Base-by-base conservation (phyloP, 2,113 vertebrate genomes). In the Myiozetetes cayanensis region DNA sequence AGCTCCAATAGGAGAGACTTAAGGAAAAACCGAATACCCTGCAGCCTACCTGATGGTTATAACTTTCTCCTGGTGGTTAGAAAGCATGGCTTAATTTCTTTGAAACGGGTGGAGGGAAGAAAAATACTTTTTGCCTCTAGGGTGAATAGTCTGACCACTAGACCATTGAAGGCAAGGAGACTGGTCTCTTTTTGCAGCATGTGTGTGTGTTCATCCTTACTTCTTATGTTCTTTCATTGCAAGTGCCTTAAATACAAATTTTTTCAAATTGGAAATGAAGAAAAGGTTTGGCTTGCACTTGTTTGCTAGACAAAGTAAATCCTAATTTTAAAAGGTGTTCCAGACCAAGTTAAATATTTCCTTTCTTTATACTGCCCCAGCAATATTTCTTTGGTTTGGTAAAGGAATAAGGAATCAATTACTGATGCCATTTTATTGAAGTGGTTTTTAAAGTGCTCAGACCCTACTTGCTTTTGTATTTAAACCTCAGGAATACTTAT, bases 51-150 rank as follows among this genome's bases (percentile, higher is more conserved):
- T 95, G 67, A 24, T 41, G 21, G 37, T 23, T 67, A 22, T 41
- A 52, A 70, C 83, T 93, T 67, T 87, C 52, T 95, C 31, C 39
- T 94, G 94, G 93, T 72, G 67, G 86, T 72, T 93, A 49, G 71
- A 93, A 72, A 91, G 62, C 16, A 25, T 39, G 53, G n/a, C 24
- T 92, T 86, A 53, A 88, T 90, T 90, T 87, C 47, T 87, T 50
- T 89, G 55, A 90, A 87, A 56, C 8, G 70, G 72, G 67, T 88
- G 59, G 77, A 86, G n/a, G 43, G 50, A 90, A 87, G 39, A 53
- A 81, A 65, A 65, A 47, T 74, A n/a, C 17, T 79, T 47, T 47
- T 10, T 12, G 62, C 86, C 81, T 91, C 50, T 56, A 65, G 33
- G 30, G 9, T 66, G 92, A 92, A 68, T 73, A 93, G 61, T 87